Conservation (phyloP, 2,888 invertebrate genomes). For the Lasioglossum vierecki region DNA sequence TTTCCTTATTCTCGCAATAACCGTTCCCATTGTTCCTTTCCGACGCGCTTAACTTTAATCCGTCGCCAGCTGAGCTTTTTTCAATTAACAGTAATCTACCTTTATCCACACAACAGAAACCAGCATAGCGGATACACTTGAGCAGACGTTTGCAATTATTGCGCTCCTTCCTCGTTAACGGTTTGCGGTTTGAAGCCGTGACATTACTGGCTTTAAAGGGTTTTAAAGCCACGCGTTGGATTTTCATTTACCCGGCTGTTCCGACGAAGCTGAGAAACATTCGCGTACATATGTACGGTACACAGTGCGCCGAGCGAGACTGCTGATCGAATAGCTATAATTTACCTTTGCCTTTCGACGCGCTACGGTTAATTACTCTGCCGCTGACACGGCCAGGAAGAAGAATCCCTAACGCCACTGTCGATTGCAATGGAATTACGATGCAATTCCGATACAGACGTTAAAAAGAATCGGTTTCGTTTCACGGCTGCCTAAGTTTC, state of each 20-base stretch:
- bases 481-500: neutral
- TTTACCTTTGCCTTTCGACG: neutral
- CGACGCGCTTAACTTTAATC: neutral
- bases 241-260: neutral
- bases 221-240: neutral
- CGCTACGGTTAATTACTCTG: neutral
- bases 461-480: neutral
- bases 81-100: conserved; percentile 29
- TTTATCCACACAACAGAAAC: conserved; percentile 23
- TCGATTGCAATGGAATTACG: conserved; percentile 1
- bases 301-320: neutral
- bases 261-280: neutral
- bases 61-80: conserved; percentile 20
- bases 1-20: neutral
- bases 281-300: neutral
- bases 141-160: conserved; percentile 12
- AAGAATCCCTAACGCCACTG: neutral
- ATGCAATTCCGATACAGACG: neutral
- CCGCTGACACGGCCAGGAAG: neutral
- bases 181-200: conserved; percentile 13
- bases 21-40: neutral
- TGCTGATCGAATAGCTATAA: conserved; percentile 4
- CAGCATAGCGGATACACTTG: conserved; percentile 6
- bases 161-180: conserved; percentile 1
- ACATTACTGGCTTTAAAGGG: neutral